Conservation (phyloP, 1,140 invertebrate species). For the Drosophila ambigua region DNA sequence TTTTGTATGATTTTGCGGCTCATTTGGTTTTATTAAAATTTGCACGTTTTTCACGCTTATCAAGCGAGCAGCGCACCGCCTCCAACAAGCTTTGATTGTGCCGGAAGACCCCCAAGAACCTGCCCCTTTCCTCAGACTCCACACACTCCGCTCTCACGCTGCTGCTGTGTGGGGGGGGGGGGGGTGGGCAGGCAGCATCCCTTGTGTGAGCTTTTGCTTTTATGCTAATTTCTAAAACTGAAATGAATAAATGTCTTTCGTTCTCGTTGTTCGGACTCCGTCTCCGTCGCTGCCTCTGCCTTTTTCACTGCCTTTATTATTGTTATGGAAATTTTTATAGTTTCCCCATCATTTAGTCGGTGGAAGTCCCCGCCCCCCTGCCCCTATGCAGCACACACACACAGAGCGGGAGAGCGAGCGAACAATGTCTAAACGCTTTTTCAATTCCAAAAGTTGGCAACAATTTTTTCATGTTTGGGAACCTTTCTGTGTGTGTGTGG, state of each 20-base stretch:
- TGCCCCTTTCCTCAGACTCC: too few species aligned
- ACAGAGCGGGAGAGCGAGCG: conserved; percentile 1
- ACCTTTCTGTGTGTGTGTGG: conserved; percentile 29
- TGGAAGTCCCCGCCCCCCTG: background rate
- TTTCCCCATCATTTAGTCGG: conserved; percentile 79
- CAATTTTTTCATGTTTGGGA: conserved; percentile 47
- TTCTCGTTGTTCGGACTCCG: conserved; percentile 18
- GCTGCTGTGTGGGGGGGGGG: conserved; percentile 14
- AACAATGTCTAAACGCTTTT: conserved; percentile 70
- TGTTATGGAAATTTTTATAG: conserved; percentile 83
- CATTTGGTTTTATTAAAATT: conserved; percentile 81
- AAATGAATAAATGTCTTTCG: conserved; percentile 78
- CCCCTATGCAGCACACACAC: conserved; percentile 18
- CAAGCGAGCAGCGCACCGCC: conserved; percentile 31
- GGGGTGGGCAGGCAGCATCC: conserved; percentile 20
- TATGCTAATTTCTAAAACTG: conserved; percentile 76
- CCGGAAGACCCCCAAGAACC: conserved; percentile 13
- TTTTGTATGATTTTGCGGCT: conserved; percentile 75
- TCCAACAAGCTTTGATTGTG: conserved; percentile 69
- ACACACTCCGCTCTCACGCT: background rate
- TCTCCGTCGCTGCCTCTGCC: conserved; percentile 5
- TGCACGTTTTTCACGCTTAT: conserved; percentile 79
- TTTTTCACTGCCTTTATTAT: conserved; percentile 73
- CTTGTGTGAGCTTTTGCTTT: conserved; percentile 60
- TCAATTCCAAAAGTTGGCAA: conserved; percentile 65